Percentiles rank a stretch among this genome's conserved stretches.
These are phyloP conservation scores for Epizoanthus ramosus DNA, from an alignment of 92 coral and sea anemone species.

Conservation along the genomic window DNA sequence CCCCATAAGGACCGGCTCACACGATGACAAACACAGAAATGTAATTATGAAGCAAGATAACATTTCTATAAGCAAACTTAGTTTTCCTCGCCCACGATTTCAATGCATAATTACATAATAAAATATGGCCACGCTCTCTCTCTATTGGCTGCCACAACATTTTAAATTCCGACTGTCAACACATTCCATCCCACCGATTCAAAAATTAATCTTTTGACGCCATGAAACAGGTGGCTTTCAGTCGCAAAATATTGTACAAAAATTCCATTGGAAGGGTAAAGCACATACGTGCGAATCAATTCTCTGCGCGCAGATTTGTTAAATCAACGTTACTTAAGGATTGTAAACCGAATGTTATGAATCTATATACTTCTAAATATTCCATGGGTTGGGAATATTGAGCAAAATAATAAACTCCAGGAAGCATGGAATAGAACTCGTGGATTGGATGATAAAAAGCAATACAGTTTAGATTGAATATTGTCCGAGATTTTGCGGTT, in stretches of 20 bases:
- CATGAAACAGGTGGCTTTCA: conserved; percentile 19
- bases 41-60: neutral
- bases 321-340: neutral
- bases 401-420: conserved; percentile 6
- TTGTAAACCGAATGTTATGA: neutral
- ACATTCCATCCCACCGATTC: neutral
- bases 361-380: conserved; percentile 5
- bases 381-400: neutral
- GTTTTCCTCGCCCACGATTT: neutral
- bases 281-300: neutral
- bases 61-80: neutral
- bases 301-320: neutral
- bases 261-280: neutral
- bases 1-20: too few species aligned
- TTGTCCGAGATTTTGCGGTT: conserved; percentile 12
- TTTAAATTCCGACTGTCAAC: conserved; percentile 2
- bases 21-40: too few species aligned
- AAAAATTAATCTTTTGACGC: neutral
- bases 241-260: neutral
- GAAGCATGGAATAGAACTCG: neutral
- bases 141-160: neutral
- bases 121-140: neutral
- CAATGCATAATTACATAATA: neutral
- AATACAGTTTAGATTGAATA: neutral
- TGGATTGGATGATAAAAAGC: conserved; percentile 11